Evolutionary conservation across 2,113 vertebrate genomes (phyloP).

Genomic region (Rhinichthys klamathensis): DNA sequence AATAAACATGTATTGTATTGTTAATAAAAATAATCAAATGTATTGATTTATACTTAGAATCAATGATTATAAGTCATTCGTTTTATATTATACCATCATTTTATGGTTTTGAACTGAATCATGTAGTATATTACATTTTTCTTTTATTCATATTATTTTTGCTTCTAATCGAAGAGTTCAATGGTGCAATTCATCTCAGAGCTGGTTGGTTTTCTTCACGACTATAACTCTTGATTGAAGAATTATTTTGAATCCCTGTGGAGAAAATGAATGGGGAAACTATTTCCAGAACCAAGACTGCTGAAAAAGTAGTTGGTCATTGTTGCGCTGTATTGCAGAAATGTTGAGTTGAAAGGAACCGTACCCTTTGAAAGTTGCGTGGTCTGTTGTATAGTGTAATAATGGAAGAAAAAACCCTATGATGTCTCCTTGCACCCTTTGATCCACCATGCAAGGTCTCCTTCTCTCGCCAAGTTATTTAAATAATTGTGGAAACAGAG

Average conservation of each 20-base stretch:
- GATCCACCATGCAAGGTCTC: neutral
- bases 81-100: neutral
- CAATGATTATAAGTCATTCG: neutral
- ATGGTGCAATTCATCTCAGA: constrained; percentile 6
- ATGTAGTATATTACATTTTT: neutral
- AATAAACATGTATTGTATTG: too few relatives aligned
- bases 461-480: constrained; percentile 18
- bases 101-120: neutral
- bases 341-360: constrained; percentile 15
- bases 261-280: constrained; percentile 5
- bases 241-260: neutral
- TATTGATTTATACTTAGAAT: neutral
- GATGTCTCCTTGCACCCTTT: neutral
- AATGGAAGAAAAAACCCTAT: neutral
- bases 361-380: neutral
- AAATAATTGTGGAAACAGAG: constrained; percentile 14
- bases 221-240: neutral
- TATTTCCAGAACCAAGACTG: neutral
- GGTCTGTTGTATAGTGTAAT: neutral
- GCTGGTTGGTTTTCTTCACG: neutral
- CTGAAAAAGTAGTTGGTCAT: constrained; percentile 17
- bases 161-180: neutral
- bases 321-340: constrained; percentile 22
- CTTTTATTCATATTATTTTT: neutral
- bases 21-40: too few relatives aligned